Base-by-base conservation (phyloP, 92 coral and sea anemone genomes). In the Bergia puertoricense region DNA sequence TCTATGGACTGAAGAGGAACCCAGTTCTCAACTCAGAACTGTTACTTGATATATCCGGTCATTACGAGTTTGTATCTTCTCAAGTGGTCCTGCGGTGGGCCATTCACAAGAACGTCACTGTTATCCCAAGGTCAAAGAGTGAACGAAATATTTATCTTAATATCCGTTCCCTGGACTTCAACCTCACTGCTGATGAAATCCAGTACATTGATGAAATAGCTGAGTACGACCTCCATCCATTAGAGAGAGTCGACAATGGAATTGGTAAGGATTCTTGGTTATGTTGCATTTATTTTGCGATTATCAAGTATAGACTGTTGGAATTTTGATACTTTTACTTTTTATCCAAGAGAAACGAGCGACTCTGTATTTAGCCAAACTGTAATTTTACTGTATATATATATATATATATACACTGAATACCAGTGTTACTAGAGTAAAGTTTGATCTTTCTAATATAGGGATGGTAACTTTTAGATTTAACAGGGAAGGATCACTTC, bases 21-120 rank as follows among this genome's bases (percentile, higher is more conserved):
- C 99, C 99, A 10, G 98, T 97, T 8, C 93, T 97, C 0, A 90
- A 72, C 9, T 95, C 98, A 0, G 46, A 86, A 14, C 50, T 94
- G 84, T 76, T 95, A 41, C 88, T 91, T 78, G 99, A 97, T 90
- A 78, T 97, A 38, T 80, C 98, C 45, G 87, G 95, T 8, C 98
- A 97, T 81, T 94, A 97, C 82, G 98, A 97, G 85, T 97, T 96
- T 62, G 98, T 95, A 5, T 40, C 93, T 41, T 91, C 99, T 30
- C 98, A 96, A 89, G 93, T 90, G 46, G 91, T 91, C 30, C 89
- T 94, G 8, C 95, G 99, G 22, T 95, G 99, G 99, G 99, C 99
- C 2, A 95, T 97, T 40, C 99, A 97, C 81, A 48, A 86, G 40
- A 97, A 97, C 56, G 98, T 97, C 1, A 95, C 98, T 46, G 99